Evolutionary conservation across 2,113 vertebrate genomes (phyloP), one percentile per base, ranked within the genome.

Genomic region (Phalacrocorax carbo): DNA sequence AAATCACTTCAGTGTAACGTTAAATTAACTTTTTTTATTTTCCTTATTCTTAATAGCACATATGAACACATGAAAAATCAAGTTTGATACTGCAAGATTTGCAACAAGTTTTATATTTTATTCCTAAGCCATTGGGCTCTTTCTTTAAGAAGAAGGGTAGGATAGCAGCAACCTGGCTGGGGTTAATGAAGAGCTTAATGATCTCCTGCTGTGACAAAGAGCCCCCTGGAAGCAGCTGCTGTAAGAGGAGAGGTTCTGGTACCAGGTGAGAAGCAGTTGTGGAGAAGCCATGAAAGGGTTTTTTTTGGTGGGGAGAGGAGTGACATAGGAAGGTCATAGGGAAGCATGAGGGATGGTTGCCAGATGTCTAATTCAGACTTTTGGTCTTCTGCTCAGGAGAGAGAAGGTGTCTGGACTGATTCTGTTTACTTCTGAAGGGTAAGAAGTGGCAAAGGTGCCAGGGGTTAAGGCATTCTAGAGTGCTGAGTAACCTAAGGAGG

Each of bases 291-390:
- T 14, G 16, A 51, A 58, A 32, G 36, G 5, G 3, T 5, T 7
- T 2, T 76, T 61, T 65, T 54, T 73, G 29, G 29, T 2, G 0
- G 10, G 40, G 6, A 9, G 0, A 5, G 13, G 14, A 69, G 6
- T 76, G 26, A 36, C 7, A 69, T 51, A 25, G 10, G 19, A 54
- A 60, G 14, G 61, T 82, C 4, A 19, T 4, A 46, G 19, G 5
- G 36, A 88, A 68, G 25, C 15, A 30, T 21, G 26, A 68, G 5
- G 27, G 30, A 34, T 44, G 8, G 9, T 48, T 83, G 14, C 11
- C 14, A 38, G 27, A n/a, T 32, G 4, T 40, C 12, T 22, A 25
- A 29, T 65, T 70, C 29, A 52, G 48, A 26, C 38, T 73, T 95
- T 80, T 84, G 13, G 16, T 21, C 17, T 64, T 78, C 52, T 0